Base-by-base conservation (phyloP, 2,113 vertebrate species). In the Stigmatopora argus region DNA sequence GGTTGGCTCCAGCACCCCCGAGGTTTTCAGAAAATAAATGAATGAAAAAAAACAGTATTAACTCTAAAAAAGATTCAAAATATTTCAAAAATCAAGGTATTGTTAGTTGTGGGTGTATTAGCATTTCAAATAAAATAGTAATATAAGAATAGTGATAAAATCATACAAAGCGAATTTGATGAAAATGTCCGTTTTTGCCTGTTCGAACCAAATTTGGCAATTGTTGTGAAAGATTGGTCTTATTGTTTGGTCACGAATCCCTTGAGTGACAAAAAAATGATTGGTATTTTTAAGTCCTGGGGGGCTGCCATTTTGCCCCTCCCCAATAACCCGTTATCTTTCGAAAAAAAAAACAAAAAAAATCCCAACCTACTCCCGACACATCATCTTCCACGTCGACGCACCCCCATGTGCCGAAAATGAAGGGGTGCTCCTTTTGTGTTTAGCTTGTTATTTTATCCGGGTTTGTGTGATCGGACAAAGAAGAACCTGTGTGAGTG, bases 301-400 rank as follows among this genome's bases (percentile, higher is more conserved):
- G 51, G 5, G 51, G 51, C 19, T 11, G 21, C 21, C 19, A 12
- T 26, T 11, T 1, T 0, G 19, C 52, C 49, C 21, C 21, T 14
- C 53, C 10, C 13, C 13, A 31, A 13, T 31, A 31, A 31, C 26
- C 2, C 26, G 3, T 31, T 31, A 31, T 31, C 3, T 31, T 31
- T 31, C 26, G n/a, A n/a, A n/a, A n/a, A 31, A 31, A 31, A 31
- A 31, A 31, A 31, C 26, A 31, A 31, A 31, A 31, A 31, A 31
- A 56, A 31, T 53, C 52, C 19, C 12, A 21, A 26, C 19, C 11
- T 56, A 26, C 72, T 69, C 51, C 84, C 84, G 85, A 86, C 83
- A 69, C 85, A 85, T 89, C 84, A 86, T 51, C 85, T 85, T 87
- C 84, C 83, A 79, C 84, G 79, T 84, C 81, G 81, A 78, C 82